phyloP scores from a whole-genome alignment of 1,140 invertebrate species.

The Aphaenogaster rudis region DNA sequence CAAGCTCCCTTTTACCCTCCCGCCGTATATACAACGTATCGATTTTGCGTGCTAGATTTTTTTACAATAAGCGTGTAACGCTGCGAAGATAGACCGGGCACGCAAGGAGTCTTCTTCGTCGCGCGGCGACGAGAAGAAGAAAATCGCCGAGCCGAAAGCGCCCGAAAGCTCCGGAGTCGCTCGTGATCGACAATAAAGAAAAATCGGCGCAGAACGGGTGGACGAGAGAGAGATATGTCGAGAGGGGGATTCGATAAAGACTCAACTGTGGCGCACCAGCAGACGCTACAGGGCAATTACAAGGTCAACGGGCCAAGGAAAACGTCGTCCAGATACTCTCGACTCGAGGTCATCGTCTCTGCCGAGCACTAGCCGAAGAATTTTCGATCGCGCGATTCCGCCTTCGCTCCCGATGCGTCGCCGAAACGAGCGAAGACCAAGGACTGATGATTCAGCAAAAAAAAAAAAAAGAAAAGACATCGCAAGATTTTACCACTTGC shows the following conservation, averaged over 20 bases:
- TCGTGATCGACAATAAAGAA: constrained; percentile 53
- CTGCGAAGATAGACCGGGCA: background rate
- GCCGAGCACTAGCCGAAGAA: constrained; percentile 69
- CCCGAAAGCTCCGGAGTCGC: constrained; percentile 32
- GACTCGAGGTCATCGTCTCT: constrained; percentile 73
- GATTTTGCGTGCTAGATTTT: constrained; percentile 9
- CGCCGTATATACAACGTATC: background rate
- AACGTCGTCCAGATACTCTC: constrained; percentile 77
- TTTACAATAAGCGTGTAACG: constrained; percentile 5
- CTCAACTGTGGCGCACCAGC: constrained; percentile 51
- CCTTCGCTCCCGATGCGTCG: constrained; percentile 24
- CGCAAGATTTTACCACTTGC: background rate
- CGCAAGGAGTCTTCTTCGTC: constrained; percentile 5
- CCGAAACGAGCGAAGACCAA: constrained; percentile 30
- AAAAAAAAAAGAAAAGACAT: background rate
- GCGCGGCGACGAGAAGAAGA: constrained; percentile 28
- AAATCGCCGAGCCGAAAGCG: constrained; percentile 36
- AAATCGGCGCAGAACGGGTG: constrained; percentile 11
- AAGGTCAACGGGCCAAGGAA: constrained; percentile 78
- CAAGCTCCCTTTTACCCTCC: background rate
- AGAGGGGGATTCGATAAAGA: constrained; percentile 63
- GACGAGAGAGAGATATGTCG: background rate
- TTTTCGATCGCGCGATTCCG: constrained; percentile 61
- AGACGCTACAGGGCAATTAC: constrained; percentile 74
- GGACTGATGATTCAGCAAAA: constrained; percentile 1